A percentile compares a stretch with the other conserved stretches of the same genome.
phyloP scores from a whole-genome alignment of 2,113 vertebrate species.

The Pipa parva region DNA sequence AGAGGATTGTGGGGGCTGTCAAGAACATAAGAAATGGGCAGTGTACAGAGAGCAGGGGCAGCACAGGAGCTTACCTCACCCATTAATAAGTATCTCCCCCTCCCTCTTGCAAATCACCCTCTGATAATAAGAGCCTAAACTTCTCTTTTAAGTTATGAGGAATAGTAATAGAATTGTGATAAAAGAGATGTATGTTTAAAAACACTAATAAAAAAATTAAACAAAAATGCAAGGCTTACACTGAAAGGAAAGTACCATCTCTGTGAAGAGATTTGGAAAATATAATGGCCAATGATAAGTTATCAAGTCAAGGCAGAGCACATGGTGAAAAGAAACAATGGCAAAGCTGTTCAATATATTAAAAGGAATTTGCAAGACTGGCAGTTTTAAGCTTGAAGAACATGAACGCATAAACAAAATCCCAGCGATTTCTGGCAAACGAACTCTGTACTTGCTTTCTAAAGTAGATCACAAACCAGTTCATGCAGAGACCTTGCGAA shows the following conservation, averaged over 20 bases:
- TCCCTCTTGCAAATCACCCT: too few relatives aligned
- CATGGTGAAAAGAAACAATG: neutral
- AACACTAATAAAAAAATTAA: too few relatives aligned
- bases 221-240: too few relatives aligned
- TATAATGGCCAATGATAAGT: conserved; percentile 1
- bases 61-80: too few relatives aligned
- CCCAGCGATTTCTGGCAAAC: conserved; percentile 20
- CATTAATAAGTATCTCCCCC: too few relatives aligned
- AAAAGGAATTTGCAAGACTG: conserved; percentile 28
- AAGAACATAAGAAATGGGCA: too few relatives aligned
- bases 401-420: conserved; percentile 29
- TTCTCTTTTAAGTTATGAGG: too few relatives aligned
- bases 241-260: neutral
- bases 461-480: conserved; percentile 5
- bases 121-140: too few relatives aligned
- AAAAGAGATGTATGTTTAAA: too few relatives aligned
- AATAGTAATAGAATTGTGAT: too few relatives aligned
- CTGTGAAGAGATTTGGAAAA: neutral
- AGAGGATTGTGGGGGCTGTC: too few relatives aligned
- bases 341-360: conserved; percentile 8
- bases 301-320: conserved; percentile 11
- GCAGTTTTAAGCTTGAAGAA: conserved; percentile 26
- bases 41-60: too few relatives aligned
- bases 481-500: neutral
- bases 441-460: conserved; percentile 21